Evolutionary conservation across 2,888 invertebrate species (phyloP).

Genomic region (Oasisia sp.): DNA sequence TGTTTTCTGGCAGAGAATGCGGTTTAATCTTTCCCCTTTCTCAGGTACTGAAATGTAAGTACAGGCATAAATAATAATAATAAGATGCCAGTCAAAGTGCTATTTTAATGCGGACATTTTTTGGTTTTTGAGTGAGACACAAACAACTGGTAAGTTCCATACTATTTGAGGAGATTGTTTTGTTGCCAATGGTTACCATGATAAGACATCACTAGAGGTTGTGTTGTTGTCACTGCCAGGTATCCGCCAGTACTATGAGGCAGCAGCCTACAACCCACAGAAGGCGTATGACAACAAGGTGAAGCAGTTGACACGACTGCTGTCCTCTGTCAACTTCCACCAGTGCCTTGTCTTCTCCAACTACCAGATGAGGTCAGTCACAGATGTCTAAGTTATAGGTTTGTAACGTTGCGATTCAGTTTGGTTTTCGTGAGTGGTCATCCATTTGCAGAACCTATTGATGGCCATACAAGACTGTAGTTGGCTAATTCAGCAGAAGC

Average conservation of each 20-base stretch:
- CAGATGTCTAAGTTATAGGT: constrained; percentile 35
- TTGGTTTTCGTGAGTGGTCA: too few relatives aligned
- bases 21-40: background rate
- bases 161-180: background rate
- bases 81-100: background rate
- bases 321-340: constrained; percentile 80
- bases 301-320: constrained; percentile 68
- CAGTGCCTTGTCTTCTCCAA: constrained; percentile 94
- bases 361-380: constrained; percentile 76
- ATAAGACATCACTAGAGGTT: background rate
- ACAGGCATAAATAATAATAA: background rate
- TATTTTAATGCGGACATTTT: background rate
- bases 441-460: too few relatives aligned
- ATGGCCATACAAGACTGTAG: too few relatives aligned
- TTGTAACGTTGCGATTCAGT: background rate
- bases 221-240: constrained; percentile 69
- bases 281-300: constrained; percentile 62
- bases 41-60: background rate
- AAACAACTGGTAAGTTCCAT: background rate
- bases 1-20: background rate
- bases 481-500: too few relatives aligned
- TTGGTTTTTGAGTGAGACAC: background rate
- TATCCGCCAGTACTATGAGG: constrained; percentile 79
- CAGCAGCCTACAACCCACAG: constrained; percentile 62
- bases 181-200: background rate